Evolutionary conservation across 2,888 invertebrate genomes (phyloP), one percentile per base, ranked within the genome.

Genomic region (Ormyrus thymus): DNA sequence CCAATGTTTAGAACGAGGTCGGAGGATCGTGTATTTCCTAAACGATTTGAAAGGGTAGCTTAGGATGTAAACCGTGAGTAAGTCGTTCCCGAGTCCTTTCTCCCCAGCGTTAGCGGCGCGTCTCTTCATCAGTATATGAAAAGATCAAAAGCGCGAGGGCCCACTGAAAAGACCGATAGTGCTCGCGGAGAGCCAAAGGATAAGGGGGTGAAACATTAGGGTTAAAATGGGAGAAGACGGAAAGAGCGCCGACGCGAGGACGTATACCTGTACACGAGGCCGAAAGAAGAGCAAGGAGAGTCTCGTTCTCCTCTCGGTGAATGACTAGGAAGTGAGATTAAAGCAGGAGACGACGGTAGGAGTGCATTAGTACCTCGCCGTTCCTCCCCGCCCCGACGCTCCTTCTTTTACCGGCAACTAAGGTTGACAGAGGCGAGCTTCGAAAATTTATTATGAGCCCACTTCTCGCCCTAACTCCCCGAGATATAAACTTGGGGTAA

Each of bases 41-140:
- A 72, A 72, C 46, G 55, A 62, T 72, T 73, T 56, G 65, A 56
- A 65, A 55, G 64, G 6, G 45, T 15, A 43, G 53, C 50, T 56
- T 56, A 10, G 13, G 15, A 53, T 43, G 13, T 55, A 48, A 55
- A 64, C 48, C 53, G 61, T 13, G 61, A 46, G 8, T 45, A 29
- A 29, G 29, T n/a, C 55, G 43, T 15, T 51, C 15, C 6, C 48
- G n/a, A 10, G 7, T 43, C 53, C 43, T 53, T 66, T 53, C 29
- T 29, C 29, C 29, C 29, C 29, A 4, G 29, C 29, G 29, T 1
- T 29, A 29, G 29, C 29, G 3, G 13, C 53, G 51, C 15, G 62
- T 64, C 51, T 48, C 46, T 29, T 55, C 55, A 72, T 72, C 73
- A 56, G 65, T 73, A 50, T 58, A 48, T 73, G 56, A 64, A 65